These are phyloP conservation scores for Amphibalanus amphitrite DNA, from an alignment of 1,140 invertebrate species.

Conservation along the genomic window DNA sequence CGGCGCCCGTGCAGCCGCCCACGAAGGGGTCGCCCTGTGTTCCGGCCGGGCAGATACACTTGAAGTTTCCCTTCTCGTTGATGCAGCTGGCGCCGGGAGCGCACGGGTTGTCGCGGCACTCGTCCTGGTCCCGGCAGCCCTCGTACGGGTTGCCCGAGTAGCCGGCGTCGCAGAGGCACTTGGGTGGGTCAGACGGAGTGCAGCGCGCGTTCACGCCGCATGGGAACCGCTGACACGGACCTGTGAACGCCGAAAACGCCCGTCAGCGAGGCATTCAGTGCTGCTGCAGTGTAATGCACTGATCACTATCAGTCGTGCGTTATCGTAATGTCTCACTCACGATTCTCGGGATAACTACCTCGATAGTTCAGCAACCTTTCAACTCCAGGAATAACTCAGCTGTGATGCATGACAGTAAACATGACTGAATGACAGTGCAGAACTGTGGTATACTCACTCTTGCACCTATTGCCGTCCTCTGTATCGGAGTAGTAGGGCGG, in stretches of 20 bases:
- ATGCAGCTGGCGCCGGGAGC: constrained; percentile 68
- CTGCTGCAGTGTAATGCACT: no score
- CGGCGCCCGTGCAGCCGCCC: constrained; percentile 42
- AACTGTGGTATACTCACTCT: constrained; percentile 33
- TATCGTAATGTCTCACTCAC: no score
- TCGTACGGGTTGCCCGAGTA: constrained; percentile 63
- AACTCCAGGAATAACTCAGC: no score
- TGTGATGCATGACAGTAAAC: no score
- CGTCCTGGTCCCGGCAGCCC: constrained; percentile 67
- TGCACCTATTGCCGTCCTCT: constrained; percentile 60
- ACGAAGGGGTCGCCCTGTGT: constrained; percentile 67
- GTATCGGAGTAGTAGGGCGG: constrained; percentile 70
- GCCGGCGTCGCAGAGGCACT: constrained; percentile 66
- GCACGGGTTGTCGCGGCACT: constrained; percentile 56
- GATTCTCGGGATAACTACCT: no score
- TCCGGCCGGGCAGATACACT: constrained; percentile 63
- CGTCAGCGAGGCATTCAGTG: neutral
- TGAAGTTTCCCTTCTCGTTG: constrained; percentile 47
- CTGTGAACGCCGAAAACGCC: neutral
- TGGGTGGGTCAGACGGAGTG: constrained; percentile 68
- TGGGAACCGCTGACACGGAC: constrained; percentile 60
- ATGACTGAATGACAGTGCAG: neutral
- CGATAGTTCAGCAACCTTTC: no score
- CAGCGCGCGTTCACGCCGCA: constrained; percentile 87
- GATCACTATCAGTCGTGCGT: no score